These are phyloP conservation scores for Cololabis saira DNA, from an alignment of 2,113 vertebrate genomes.

Conservation along the genomic window DNA sequence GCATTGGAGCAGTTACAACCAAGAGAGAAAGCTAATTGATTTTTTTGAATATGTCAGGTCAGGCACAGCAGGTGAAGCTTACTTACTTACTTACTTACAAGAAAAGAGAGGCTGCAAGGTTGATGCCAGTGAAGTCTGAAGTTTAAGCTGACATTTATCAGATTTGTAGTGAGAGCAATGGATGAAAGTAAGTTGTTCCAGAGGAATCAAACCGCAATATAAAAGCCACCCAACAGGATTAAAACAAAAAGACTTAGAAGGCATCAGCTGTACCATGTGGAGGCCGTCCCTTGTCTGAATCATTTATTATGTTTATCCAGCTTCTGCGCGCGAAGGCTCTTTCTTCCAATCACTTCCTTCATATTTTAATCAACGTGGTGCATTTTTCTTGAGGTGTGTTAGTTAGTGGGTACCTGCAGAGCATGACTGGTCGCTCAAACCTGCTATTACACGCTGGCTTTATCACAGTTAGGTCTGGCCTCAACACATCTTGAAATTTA, in stretches of 20 bases:
- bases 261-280: slow-evolving; percentile 38
- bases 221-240: slow-evolving; percentile 50
- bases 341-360: slow-evolving; percentile 19
- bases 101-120: background rate
- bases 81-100: slow-evolving; percentile 2
- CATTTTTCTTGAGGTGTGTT: slow-evolving; percentile 2
- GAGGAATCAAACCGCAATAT: slow-evolving; percentile 58
- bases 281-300: slow-evolving; percentile 57
- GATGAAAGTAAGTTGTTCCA: slow-evolving; percentile 35
- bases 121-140: slow-evolving; percentile 1
- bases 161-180: slow-evolving; percentile 20
- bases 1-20: slow-evolving; percentile 4
- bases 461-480: too few relatives aligned
- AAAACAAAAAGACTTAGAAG: slow-evolving; percentile 45
- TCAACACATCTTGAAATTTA: too few relatives aligned
- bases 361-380: slow-evolving; percentile 33
- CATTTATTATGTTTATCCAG: slow-evolving; percentile 45
- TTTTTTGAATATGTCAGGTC: slow-evolving; percentile 17
- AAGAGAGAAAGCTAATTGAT: slow-evolving; percentile 19
- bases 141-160: slow-evolving; percentile 55
- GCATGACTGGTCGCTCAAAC: background rate
- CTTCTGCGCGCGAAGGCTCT: slow-evolving; percentile 1
- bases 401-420: slow-evolving; percentile 4
- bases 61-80: slow-evolving; percentile 35
- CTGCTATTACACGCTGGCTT: background rate